Evolutionary conservation across 2,888 invertebrate genomes (phyloP), one percentile per base, ranked within the genome.

Genomic region (Ectropis crepuscularia): DNA sequence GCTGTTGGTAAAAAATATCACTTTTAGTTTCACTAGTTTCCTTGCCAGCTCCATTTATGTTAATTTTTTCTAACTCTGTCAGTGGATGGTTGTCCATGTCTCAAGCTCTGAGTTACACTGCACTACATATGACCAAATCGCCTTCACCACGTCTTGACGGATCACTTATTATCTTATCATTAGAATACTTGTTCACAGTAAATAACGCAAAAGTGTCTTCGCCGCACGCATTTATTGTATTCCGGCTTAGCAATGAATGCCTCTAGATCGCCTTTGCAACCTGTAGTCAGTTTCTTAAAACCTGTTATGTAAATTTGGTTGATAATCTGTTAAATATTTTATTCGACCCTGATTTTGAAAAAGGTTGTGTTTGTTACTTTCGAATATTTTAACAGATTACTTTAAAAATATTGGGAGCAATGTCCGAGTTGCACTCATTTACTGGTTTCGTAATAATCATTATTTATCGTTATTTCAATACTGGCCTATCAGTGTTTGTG

Each of bases 41-140:
- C 67, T 85, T 83, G 58, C 79, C 81, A 10, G 70, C 72, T 51
- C 71, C 79, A 74, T 80, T 82, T 67, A 76, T 80, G 68, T 86
- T 77, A 39, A 90, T 83, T 81, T 85, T 89, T 71, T 88, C 87
- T 61, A 90, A 76, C 76, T 89, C 90, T 0, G 85, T 60, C 71
- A 76, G 73, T 53, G 72, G 77, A 62, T 72, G 79, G 79, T 83
- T 77, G 71, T 85, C 87, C 90, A 91, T 91, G 77, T 73, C 75
- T 63, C 71, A 70, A 65, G 65, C 63, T 61, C 67, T 63, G 67
- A 64, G 71, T 70, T 64, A 73, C 74, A 86, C 86, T 86, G 80
- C 77, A 73, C 64, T 77, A 72, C 75, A 60, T 70, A 71, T 75
- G 68, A 66, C 67, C 70, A 68, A 73, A 76, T 70, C 75, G 67